These are phyloP conservation scores for Andrena flavipes DNA, from an alignment of 2,888 invertebrate genomes.

Conservation along the genomic window DNA sequence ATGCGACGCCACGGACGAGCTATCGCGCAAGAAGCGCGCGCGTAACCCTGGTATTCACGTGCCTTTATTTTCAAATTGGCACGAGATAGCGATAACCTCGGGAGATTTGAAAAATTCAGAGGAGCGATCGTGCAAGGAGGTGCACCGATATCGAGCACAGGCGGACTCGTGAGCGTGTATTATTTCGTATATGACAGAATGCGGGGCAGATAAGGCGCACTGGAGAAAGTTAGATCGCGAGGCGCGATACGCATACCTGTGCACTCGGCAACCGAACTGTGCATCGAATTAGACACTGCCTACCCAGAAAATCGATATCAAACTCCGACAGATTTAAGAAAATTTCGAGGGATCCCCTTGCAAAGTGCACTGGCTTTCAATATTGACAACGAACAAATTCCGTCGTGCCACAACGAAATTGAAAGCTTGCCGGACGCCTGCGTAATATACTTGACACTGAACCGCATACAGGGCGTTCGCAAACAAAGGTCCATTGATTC, in stretches of 20 bases:
- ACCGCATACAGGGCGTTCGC: no score
- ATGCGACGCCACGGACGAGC: background rate
- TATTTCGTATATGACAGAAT: background rate
- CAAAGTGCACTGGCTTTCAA: no score
- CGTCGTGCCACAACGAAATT: no score
- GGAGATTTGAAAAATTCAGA: slow-evolving; percentile 12
- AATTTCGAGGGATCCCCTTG: background rate
- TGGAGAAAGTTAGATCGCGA: slow-evolving; percentile 18
- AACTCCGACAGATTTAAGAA: background rate
- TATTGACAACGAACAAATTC: no score
- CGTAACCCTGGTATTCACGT: background rate
- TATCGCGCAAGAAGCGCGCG: background rate
- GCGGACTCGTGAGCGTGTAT: slow-evolving; percentile 10
- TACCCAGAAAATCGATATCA: background rate
- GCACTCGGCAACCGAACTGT: background rate
- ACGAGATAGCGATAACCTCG: slow-evolving; percentile 41
- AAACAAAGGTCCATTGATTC: no score
- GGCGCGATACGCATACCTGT: background rate
- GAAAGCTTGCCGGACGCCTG: no score
- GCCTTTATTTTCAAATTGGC: slow-evolving; percentile 26
- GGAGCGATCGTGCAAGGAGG: slow-evolving; percentile 17
- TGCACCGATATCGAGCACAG: slow-evolving; percentile 35
- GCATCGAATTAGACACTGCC: background rate
- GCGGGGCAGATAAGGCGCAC: background rate
- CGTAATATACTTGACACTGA: no score